These are phyloP conservation scores for Nyleta sp. DNA, from an alignment of 2,888 invertebrate species.

Conservation along the genomic window DNA sequence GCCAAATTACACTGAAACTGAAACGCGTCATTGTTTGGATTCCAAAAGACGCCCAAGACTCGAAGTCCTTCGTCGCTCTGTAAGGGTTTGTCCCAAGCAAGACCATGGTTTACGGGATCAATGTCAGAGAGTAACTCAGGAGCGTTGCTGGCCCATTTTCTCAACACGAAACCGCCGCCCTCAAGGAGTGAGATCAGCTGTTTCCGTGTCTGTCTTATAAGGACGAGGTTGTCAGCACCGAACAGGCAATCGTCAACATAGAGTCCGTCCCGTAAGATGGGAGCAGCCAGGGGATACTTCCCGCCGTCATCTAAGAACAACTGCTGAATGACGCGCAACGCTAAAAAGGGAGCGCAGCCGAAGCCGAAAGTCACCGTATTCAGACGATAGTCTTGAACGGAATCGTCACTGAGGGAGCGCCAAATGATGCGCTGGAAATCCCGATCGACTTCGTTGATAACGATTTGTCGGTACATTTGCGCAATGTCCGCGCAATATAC, in stretches of 20 bases:
- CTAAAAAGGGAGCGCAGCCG: constrained; percentile 1
- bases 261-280: not conserved
- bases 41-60: constrained; percentile 15
- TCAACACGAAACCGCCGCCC: constrained; percentile 1
- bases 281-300: not conserved
- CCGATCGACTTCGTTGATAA: not conserved
- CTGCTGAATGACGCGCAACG: constrained; percentile 8
- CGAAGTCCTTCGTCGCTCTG: not conserved
- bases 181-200: not conserved
- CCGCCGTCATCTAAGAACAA: not conserved
- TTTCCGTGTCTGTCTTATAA: not conserved
- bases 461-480: constrained; percentile 20
- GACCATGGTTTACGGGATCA: not conserved
- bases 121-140: constrained; percentile 2
- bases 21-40: no score
- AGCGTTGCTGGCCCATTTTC: constrained; percentile 13
- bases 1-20: no score
- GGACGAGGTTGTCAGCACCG: not conserved
- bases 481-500: not conserved
- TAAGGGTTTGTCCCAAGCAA: constrained; percentile 11
- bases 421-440: constrained; percentile 9
- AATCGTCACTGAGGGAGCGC: not conserved
- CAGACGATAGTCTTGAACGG: not conserved
- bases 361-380: constrained; percentile 20
- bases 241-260: constrained; percentile 19